Percentiles rank a stretch among this genome's conserved stretches.
These are phyloP conservation scores for Schizaphis graminum DNA, from an alignment of 2,888 invertebrate genomes.

Conservation along the genomic window DNA sequence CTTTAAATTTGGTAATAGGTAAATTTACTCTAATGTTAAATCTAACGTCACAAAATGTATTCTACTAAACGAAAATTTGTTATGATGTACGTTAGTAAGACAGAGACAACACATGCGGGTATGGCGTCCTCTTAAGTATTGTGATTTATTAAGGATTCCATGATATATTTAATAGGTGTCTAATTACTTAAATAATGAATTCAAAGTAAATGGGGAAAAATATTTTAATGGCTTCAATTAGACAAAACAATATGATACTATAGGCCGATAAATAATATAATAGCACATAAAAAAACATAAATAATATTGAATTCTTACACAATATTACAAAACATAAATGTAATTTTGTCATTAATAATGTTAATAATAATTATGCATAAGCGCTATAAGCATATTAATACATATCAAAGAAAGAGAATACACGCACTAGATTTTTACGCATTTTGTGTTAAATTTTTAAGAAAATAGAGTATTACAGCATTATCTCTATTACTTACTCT, in stretches of 20 bases:
- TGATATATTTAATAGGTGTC: constrained; percentile 20
- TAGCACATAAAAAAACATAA: not conserved
- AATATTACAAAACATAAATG: not conserved
- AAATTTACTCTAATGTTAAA: too few relatives aligned
- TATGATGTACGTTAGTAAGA: too few relatives aligned
- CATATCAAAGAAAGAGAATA: not conserved
- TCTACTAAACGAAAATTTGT: too few relatives aligned
- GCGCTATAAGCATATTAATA: not conserved
- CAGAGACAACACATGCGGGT: too few relatives aligned
- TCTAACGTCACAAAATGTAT: too few relatives aligned
- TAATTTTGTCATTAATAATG: not conserved
- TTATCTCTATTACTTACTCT: too few relatives aligned
- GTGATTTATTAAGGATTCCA: constrained; percentile 14
- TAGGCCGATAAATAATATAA: not conserved
- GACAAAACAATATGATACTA: not conserved
- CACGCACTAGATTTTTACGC: not conserved
- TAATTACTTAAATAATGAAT: constrained; percentile 33
- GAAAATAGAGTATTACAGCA: too few relatives aligned
- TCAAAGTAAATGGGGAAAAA: not conserved
- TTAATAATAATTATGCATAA: not conserved
- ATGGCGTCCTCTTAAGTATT: too few relatives aligned
- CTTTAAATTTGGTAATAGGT: too few relatives aligned
- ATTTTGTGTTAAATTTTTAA: not conserved
- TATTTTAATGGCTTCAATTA: constrained; percentile 50
- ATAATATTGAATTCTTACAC: not conserved